Percentiles rank a stretch among this genome's conserved stretches.
Conservation (phyloP, 2,888 invertebrate species). For the Pammene fasciana region DNA sequence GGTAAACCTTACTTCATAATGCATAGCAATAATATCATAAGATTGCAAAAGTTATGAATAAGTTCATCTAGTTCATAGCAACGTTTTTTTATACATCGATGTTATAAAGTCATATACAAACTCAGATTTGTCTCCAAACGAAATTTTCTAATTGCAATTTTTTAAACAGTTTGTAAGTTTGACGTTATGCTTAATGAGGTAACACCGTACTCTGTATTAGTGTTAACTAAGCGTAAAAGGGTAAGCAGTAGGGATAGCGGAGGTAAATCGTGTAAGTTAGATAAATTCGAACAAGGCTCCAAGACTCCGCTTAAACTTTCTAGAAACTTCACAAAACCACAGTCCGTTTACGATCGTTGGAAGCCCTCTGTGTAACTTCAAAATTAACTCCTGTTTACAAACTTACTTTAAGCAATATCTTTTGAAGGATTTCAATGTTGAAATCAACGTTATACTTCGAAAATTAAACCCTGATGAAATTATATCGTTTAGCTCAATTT, state of each 20-base stretch:
- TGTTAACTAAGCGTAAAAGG: constrained; percentile 27
- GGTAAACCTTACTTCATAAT: background rate
- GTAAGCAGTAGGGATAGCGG: constrained; percentile 15
- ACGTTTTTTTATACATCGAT: constrained; percentile 35
- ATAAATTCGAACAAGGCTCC: constrained; percentile 17
- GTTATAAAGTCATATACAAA: constrained; percentile 19
- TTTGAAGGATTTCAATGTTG: constrained; percentile 27
- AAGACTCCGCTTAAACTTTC: constrained; percentile 8
- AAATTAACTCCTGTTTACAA: constrained; percentile 33
- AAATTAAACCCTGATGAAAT: constrained; percentile 49
- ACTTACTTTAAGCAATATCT: constrained; percentile 38
- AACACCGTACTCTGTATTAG: constrained; percentile 29
- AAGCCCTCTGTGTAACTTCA: constrained; percentile 33
- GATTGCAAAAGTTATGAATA: constrained; percentile 13
- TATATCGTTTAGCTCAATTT: constrained; percentile 71
- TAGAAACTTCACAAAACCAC: constrained; percentile 24
- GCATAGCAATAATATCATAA: background rate
- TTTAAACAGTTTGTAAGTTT: constrained; percentile 54
- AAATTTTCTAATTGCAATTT: constrained; percentile 51
- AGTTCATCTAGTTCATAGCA: constrained; percentile 24
- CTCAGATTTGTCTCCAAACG: constrained; percentile 60
- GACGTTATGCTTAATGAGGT: constrained; percentile 60
- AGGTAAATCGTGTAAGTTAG: constrained; percentile 28
- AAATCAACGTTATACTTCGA: constrained; percentile 34
- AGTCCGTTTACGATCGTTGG: constrained; percentile 35